A percentile compares a stretch with the other conserved stretches of the same genome.
Conservation (phyloP, 1,140 invertebrate species). For the Lysiphlebus fabarum region DNA sequence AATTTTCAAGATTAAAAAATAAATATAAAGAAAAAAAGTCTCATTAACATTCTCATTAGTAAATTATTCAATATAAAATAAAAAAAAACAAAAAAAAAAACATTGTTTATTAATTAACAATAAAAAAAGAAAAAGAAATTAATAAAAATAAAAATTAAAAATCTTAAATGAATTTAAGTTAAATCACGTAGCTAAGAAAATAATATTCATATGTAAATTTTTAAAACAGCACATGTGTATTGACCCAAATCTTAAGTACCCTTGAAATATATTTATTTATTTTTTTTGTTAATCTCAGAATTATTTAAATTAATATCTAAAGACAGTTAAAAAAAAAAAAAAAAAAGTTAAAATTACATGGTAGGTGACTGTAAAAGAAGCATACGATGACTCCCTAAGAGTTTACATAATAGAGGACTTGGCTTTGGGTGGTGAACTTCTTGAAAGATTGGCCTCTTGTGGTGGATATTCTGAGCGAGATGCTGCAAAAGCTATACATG, state of each 20-base stretch:
- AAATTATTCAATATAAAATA: not conserved
- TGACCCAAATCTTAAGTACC: too few relatives aligned
- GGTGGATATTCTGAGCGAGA: slow-evolving; percentile 56
- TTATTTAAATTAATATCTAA: too few relatives aligned
- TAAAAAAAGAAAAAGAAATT: too few relatives aligned
- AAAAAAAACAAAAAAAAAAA: not conserved
- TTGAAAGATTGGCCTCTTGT: slow-evolving; percentile 55
- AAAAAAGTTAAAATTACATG: not conserved
- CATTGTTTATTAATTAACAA: not conserved
- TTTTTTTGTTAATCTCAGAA: too few relatives aligned
- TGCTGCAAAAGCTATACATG: slow-evolving; percentile 49
- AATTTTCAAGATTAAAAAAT: slow-evolving; percentile 2
- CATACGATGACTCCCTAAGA: slow-evolving; percentile 32
- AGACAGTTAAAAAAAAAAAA: too few relatives aligned
- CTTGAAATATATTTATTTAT: too few relatives aligned
- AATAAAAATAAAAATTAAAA: too few relatives aligned
- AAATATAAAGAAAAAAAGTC: not conserved
- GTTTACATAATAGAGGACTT: slow-evolving; percentile 36
- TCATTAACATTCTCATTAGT: too few relatives aligned
- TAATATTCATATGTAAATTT: too few relatives aligned
- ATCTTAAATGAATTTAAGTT: too few relatives aligned
- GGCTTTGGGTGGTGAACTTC: slow-evolving; percentile 51
- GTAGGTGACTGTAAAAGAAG: slow-evolving; percentile 36
- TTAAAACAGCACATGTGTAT: too few relatives aligned
- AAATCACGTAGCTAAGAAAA: too few relatives aligned